Evolutionary conservation across 2,113 vertebrate genomes (phyloP).

Genomic region (Tragelaphus imberbis): DNA sequence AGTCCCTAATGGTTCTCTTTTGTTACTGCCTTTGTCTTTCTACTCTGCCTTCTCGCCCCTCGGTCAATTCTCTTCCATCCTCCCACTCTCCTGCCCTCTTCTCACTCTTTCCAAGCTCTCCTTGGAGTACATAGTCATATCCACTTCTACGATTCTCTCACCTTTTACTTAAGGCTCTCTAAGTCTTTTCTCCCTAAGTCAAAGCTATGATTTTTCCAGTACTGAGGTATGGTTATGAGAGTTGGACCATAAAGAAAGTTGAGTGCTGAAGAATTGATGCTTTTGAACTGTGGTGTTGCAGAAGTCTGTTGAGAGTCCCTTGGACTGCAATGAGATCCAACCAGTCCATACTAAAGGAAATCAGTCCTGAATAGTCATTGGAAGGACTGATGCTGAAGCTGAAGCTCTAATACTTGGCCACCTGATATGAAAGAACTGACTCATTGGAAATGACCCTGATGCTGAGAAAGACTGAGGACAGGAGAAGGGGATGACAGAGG

Average conservation of each 20-base stretch:
- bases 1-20: neutral
- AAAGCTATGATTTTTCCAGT: neutral
- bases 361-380: neutral
- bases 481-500: neutral
- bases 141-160: neutral
- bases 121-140: neutral
- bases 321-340: neutral
- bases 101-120: neutral
- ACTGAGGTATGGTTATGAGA: neutral
- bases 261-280: neutral
- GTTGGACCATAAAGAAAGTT: neutral
- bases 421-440: neutral
- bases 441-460: neutral
- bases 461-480: neutral
- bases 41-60: neutral
- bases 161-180: neutral
- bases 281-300: neutral
- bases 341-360: neutral
- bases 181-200: neutral
- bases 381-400: neutral
- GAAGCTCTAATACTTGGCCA: neutral
- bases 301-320: neutral
- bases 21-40: neutral
- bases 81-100: accelerated
- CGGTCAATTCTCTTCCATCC: neutral